Conservation (phyloP, 2,113 vertebrate genomes). For the Baryphthengus martii region DNA sequence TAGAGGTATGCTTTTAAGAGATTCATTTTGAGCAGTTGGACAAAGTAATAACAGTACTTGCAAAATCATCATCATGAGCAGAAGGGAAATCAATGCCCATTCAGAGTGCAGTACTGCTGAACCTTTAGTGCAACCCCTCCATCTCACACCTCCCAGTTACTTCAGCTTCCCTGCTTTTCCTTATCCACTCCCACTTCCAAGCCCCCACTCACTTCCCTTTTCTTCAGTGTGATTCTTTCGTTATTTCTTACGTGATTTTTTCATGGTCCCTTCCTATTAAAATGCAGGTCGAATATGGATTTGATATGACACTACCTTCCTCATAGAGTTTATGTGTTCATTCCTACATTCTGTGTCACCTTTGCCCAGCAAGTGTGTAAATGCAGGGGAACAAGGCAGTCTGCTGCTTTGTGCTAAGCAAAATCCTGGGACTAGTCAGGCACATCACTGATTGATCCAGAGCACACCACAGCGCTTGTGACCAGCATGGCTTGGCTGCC, state of each 20-base stretch:
- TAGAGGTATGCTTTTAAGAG: neutral
- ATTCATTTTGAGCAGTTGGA: neutral
- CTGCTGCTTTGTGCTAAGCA: rapidly evolving
- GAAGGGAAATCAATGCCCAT: neutral
- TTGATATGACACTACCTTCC: neutral
- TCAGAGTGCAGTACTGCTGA: neutral
- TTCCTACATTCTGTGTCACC: neutral
- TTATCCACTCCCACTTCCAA: rapidly evolving
- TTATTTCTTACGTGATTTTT: neutral
- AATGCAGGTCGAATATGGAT: neutral
- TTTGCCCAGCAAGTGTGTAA: neutral
- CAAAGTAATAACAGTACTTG: neutral
- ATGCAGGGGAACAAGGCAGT: neutral
- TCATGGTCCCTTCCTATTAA: neutral
- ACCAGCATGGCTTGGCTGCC: neutral
- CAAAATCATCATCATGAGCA: neutral
- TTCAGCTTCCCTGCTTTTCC: neutral
- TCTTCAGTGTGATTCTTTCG: neutral
- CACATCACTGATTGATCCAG: rapidly evolving
- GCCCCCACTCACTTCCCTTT: neutral
- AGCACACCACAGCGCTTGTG: no score
- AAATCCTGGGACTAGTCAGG: neutral
- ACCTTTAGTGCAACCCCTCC: neutral
- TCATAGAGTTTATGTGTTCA: neutral
- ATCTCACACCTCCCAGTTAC: neutral